These are phyloP conservation scores for Chelonus insularis DNA, from an alignment of 1,140 invertebrate species.

Conservation along the genomic window DNA sequence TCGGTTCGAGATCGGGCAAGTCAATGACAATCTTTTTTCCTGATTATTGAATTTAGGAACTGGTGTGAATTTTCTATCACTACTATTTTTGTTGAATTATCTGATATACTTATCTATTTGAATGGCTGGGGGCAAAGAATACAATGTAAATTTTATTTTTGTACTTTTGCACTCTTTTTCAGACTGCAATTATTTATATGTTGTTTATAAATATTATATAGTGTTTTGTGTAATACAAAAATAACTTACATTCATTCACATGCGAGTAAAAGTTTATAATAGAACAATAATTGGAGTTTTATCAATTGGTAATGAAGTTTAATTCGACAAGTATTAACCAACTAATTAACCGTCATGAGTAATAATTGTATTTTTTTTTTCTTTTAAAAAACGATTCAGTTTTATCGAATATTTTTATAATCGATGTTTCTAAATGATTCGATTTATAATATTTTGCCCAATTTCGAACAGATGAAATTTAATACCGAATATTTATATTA, in stretches of 20 bases:
- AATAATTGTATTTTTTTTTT: constrained; percentile 3
- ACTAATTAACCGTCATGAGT: neutral
- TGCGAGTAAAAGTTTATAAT: neutral
- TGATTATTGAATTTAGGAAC: neutral
- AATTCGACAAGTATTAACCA: neutral
- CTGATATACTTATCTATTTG: no score
- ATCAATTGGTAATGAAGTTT: neutral
- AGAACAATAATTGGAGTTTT: neutral
- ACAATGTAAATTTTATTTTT: no score
- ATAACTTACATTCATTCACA: no score
- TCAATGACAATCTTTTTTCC: neutral
- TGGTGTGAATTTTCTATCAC: neutral
- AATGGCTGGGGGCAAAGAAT: no score
- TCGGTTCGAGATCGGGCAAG: no score
- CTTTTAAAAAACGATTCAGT: constrained; percentile 2
- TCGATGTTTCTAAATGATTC: neutral
- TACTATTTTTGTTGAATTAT: no score
- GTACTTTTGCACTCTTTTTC: no score
- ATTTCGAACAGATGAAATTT: no score
- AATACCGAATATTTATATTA: constrained; percentile 33
- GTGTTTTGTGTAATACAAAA: no score
- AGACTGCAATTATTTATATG: no score
- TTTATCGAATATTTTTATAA: constrained; percentile 8
- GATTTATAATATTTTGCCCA: no score
- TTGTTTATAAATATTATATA: no score